A percentile compares a stretch with the other conserved stretches of the same genome.
Conservation (phyloP, 30 jellyfish, hydroid and myxozoan species). For the Pelagia noctiluca region DNA sequence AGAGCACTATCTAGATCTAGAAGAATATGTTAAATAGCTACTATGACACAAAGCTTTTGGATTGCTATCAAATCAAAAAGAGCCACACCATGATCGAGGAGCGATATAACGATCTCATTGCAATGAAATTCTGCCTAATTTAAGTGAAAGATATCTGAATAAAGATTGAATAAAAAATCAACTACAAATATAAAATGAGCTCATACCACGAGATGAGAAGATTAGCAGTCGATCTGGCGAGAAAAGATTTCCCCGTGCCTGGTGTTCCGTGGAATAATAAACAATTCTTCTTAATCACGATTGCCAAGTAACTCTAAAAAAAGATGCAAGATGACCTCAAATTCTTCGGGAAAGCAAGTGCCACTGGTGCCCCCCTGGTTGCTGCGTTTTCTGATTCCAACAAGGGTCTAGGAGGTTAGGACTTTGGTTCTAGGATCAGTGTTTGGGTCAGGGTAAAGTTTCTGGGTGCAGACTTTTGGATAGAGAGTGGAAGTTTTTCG, state of each 20-base stretch:
- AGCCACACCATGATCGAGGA: no score
- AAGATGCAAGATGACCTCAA: background rate
- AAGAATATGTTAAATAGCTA: no score
- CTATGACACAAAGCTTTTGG: no score
- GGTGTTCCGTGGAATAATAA: conserved; percentile 90
- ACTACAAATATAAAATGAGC: background rate
- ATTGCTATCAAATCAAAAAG: no score
- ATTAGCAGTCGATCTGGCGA: conserved; percentile 73
- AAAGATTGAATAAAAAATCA: background rate
- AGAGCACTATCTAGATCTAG: background rate
- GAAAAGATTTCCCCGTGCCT: conserved; percentile 95
- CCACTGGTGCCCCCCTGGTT: background rate
- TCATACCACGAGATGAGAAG: conserved; percentile 65
- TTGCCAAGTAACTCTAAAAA: conserved; percentile 77
- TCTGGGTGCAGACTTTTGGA: background rate
- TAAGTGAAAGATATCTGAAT: no score
- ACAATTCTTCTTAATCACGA: conserved; percentile 56
- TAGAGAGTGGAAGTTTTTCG: no score
- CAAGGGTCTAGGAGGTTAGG: no score
- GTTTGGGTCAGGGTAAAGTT: no score
- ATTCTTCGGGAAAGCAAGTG: background rate
- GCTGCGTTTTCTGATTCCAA: no score
- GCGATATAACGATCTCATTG: no score
- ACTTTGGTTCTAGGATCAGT: no score
- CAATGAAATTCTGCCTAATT: no score